Base-by-base conservation (phyloP, 2,113 vertebrate genomes). In the Pterophyllum scalare region DNA sequence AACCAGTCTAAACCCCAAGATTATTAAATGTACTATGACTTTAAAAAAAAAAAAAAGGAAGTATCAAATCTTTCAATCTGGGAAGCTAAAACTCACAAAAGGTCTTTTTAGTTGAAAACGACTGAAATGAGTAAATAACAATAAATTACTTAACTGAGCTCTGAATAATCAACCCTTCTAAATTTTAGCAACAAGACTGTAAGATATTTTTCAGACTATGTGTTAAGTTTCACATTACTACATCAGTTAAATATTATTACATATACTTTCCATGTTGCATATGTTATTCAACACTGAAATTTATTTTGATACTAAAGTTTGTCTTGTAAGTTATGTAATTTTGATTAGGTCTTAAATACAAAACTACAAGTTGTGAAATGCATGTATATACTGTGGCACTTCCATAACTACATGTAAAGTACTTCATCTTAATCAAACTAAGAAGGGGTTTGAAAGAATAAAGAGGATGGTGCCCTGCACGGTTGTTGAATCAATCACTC, bases 391-490 rank as follows among this genome's bases (percentile, higher is more conserved):
- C 17, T 35, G 8, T 22, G 9, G 15, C 43, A 28, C 31, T 85
- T 72, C 38, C n/a, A 75, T 10, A 28, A 7, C 33, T 77, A 57
- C 67, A 17, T 59, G 64, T 86, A 67, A 88, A 90, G 84, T 75
- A 61, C 46, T 70, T 49, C 86, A 85, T 87, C 82, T 75, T 90
- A 79, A 90, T 94, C 87, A 74, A 87, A 94, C 91, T 93, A 91
- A 85, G 52, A 56, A 81, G 46, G 61, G 19, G 7, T 38, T 90
- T 92, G 92, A 94, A 83, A 93, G 88, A 87, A 93, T 92, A 94
- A 90, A 91, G 95, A 91, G 87, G 80, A 62, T 85, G 92, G 82
- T 80, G 95, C 95, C 94, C 93, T 95, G 94, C 89, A 54, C 76
- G 88, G 94, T 83, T 59, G 58, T 28, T 90, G 81, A 87, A 91